These are phyloP conservation scores for Basileuterus tristriatus DNA, from an alignment of 2,797 vertebrate genomes.

Conservation along the genomic window DNA sequence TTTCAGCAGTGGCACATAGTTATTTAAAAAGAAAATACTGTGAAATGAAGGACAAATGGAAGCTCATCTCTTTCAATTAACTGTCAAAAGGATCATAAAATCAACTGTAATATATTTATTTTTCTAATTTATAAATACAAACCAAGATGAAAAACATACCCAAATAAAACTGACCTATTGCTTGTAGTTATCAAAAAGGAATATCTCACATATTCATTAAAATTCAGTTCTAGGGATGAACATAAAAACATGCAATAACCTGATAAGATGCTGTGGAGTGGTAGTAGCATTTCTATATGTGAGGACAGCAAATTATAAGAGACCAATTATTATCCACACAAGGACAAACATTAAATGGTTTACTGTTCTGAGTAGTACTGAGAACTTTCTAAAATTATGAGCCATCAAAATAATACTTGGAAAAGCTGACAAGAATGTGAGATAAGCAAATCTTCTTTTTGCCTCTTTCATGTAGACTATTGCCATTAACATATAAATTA, in stretches of 20 bases:
- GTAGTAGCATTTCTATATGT: not conserved
- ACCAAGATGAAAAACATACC: not conserved
- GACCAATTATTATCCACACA: not conserved
- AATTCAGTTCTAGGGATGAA: not conserved
- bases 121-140: not conserved
- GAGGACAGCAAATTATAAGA: not conserved
- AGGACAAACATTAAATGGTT: not conserved
- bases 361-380: not conserved
- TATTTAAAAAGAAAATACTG: not conserved
- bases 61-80: not conserved
- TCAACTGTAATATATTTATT: not conserved
- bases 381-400: not conserved
- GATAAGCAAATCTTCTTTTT: not conserved
- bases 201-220: not conserved
- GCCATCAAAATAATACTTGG: not conserved
- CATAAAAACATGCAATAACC: not conserved
- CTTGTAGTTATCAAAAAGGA: not conserved
- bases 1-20: not conserved
- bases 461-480: not conserved
- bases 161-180: not conserved
- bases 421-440: not conserved
- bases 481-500: not conserved
- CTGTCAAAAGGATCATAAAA: not conserved
- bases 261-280: not conserved
- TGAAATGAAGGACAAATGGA: not conserved